Evolutionary conservation across 2,113 vertebrate genomes (phyloP).

Genomic region (Ursus arctos): DNA sequence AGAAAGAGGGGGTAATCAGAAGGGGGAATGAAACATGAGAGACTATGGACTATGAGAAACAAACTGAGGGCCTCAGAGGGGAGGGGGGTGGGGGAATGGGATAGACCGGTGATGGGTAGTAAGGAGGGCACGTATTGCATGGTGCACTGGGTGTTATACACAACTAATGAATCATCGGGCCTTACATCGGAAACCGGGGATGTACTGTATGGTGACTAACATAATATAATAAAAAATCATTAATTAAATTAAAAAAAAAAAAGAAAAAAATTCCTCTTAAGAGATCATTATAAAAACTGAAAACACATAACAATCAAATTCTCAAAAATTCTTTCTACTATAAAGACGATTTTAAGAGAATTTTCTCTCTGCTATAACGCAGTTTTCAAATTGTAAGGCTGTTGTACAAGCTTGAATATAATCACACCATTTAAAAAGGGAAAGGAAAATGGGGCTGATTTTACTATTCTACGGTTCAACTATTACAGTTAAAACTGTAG

Average conservation of each 20-base stretch:
- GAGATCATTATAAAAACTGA: background rate
- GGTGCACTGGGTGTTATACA: too few relatives aligned
- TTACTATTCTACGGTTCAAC: background rate
- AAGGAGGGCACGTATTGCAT: too few relatives aligned
- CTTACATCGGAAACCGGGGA: too few relatives aligned
- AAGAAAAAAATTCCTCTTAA: conserved; percentile 3
- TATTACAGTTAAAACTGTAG: conserved; percentile 14
- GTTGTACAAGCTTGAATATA: background rate
- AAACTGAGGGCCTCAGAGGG: too few relatives aligned
- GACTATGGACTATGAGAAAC: too few relatives aligned
- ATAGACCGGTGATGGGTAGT: too few relatives aligned
- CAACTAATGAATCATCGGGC: too few relatives aligned
- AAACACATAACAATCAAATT: background rate
- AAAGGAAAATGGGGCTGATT: conserved; percentile 18
- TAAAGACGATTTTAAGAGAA: conserved; percentile 6
- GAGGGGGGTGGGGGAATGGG: too few relatives aligned
- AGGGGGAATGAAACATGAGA: too few relatives aligned
- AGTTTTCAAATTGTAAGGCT: conserved; percentile 39
- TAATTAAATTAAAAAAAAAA: background rate
- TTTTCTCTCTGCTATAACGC: background rate
- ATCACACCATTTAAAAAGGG: background rate
- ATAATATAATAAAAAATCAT: too few relatives aligned
- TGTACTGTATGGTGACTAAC: too few relatives aligned
- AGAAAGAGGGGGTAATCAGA: too few relatives aligned
- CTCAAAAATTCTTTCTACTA: conserved; percentile 40